Base-by-base conservation (phyloP, 2,888 invertebrate genomes). In the Aleiodes leptofemur region DNA sequence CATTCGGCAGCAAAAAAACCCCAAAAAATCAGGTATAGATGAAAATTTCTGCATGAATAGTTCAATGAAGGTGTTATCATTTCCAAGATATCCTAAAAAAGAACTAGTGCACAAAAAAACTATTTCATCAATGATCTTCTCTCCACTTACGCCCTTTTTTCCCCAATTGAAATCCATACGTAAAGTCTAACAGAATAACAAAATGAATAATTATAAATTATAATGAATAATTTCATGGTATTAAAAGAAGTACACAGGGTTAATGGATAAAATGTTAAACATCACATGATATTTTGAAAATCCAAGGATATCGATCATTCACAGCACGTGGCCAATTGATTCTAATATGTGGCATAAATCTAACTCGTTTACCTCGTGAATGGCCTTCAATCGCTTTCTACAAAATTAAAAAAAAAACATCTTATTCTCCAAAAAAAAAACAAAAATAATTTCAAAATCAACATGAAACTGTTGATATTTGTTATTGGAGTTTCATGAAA, bases 351-450 rank as follows among this genome's bases (percentile, higher is more conserved):
- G n/a, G 8, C 16, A 31, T 50, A 34, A 34, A 29, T 11, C 7
- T 53, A 53, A 53, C 53, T 66, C 23, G 38, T 38, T 61, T 29
- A 7, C 59, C 66, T 50, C 66, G 50, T 61, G 38, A 61, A 7
- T 64, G 64, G 48, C 68, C 68, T 68, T 68, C 31, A 68, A 68
- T 31, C 13, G 7, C 68, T 68, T 68, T 68, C 51, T 51, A 68
- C 51, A 50, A 68, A n/a, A n/a, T n/a, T n/a, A n/a, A 57, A 57
- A 34, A 34, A 34, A 34, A 6, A 34, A 1, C 6, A 6, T 16
- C 57, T 31, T 31, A 38, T 61, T 29, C 31, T 34, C 3, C n/a
- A 4, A 9, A 16, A 55, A 23, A 23, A 23, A 23, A 23, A 34
- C 1, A 34, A 34, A 6, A 34, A n/a, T n/a, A 4, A 56, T 56